Percentiles rank a stretch among this genome's conserved stretches.
Evolutionary conservation across 2,113 vertebrate species (phyloP).

Genomic region (Salvator merianae): DNA sequence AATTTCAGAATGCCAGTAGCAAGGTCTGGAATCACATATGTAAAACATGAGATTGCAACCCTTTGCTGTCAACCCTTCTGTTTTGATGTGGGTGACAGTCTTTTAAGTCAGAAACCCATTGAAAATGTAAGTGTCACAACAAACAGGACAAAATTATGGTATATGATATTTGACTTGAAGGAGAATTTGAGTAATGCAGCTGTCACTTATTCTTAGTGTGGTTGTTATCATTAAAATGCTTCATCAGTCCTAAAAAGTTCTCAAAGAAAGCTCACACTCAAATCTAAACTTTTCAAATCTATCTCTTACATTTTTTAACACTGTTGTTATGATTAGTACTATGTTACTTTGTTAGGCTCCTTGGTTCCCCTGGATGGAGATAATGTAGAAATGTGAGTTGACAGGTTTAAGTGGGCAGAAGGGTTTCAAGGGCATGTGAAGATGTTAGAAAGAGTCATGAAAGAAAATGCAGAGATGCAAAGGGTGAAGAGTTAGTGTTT

Average conservation of each 20-base stretch:
- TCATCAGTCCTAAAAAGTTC: not conserved
- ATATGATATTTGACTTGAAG: slow-evolving; percentile 45
- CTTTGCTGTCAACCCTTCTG: not conserved
- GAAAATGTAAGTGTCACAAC: not conserved
- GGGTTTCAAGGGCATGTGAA: too few species aligned
- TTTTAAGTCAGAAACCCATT: slow-evolving; percentile 28
- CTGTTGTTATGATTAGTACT: too few species aligned
- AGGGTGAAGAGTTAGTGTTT: too few species aligned
- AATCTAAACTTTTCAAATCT: slow-evolving; percentile 10
- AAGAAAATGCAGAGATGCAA: too few species aligned
- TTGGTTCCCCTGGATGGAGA: too few species aligned
- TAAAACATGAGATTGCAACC: not conserved
- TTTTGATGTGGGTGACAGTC: slow-evolving; percentile 24
- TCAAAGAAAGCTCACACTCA: not conserved
- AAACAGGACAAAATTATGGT: slow-evolving; percentile 22
- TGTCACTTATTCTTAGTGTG: slow-evolving; percentile 4
- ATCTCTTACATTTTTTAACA: not conserved
- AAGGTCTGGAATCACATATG: too few species aligned
- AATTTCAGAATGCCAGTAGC: not conserved
- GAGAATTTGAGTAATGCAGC: not conserved
- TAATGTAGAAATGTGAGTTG: too few species aligned
- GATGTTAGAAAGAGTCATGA: too few species aligned
- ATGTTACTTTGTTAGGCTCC: too few species aligned
- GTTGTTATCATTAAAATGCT: slow-evolving; percentile 34
- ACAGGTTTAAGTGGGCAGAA: too few species aligned